Conservation (phyloP, 2,888 invertebrate species). For the Brenthis daphne region DNA sequence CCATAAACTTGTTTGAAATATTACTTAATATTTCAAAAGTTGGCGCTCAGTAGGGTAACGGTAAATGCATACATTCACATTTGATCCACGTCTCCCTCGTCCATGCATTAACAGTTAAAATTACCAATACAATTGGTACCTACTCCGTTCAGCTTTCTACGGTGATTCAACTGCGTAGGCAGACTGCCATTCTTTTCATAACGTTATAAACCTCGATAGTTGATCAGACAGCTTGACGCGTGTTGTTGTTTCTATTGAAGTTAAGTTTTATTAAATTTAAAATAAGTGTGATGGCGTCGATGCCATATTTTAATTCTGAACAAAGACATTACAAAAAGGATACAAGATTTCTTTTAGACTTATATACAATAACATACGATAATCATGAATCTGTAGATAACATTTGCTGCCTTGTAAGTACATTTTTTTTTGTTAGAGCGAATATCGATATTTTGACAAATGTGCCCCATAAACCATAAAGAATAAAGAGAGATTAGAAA, state of each 20-base stretch:
- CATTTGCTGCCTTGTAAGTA: slow-evolving; percentile 85
- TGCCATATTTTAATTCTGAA: slow-evolving; percentile 80
- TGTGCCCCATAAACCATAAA: slow-evolving; percentile 43
- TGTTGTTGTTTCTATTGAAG: slow-evolving; percentile 47
- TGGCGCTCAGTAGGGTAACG: slow-evolving; percentile 65
- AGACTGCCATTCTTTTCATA: slow-evolving; percentile 60
- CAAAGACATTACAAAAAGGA: slow-evolving; percentile 93
- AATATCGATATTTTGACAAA: slow-evolving; percentile 9
- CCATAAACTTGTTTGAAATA: no score
- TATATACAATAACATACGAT: slow-evolving; percentile 93
- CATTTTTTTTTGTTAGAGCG: slow-evolving; percentile 25
- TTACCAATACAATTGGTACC: slow-evolving; percentile 65
- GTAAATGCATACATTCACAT: slow-evolving; percentile 63
- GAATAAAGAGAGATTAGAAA: slow-evolving; percentile 47
- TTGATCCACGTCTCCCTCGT: slow-evolving; percentile 68
- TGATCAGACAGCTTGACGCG: slow-evolving; percentile 51
- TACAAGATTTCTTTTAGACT: slow-evolving; percentile 90
- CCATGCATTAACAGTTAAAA: slow-evolving; percentile 71
- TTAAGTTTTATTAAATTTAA: slow-evolving; percentile 25
- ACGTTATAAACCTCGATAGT: slow-evolving; percentile 35
- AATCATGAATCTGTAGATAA: slow-evolving; percentile 90
- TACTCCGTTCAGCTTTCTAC: slow-evolving; percentile 72
- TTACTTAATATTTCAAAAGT: slow-evolving; percentile 48
- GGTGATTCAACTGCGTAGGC: slow-evolving; percentile 68
- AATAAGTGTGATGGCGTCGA: slow-evolving; percentile 69